Evolutionary conservation across 2,888 invertebrate species (phyloP), one percentile per base, ranked within the genome.

Genomic region (Dromius quadrimaculatus): DNA sequence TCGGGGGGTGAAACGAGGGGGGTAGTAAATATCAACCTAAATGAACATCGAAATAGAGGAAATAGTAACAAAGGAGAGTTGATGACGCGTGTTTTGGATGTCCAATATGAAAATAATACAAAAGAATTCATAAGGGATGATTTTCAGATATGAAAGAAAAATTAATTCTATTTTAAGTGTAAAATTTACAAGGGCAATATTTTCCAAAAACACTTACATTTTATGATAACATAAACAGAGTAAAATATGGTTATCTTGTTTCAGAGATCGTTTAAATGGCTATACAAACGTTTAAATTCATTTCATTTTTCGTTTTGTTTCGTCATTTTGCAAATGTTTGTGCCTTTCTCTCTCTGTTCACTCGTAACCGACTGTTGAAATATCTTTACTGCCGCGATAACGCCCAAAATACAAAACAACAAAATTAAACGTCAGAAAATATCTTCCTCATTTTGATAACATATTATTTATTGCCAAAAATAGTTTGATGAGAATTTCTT

Each of bases 381-480:
- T 65, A 34, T 65, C 65, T 65, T 65, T 50, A 65, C 47, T 11
- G 65, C 50, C 1, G 17, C 36, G 65, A 65, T 36, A 65, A 65
- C 32, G 50, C 43, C 15, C 20, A 22, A 34, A 32, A 65, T n/a
- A 45, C 34, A 65, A 45, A 64, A 64, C 65, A 65, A 65, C 50
- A 65, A 65, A 65, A 65, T 65, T 65, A 65, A 65, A 65, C 50
- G 50, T 50, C 65, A 65, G 50, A 50, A n/a, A 62, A 50, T 65
- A 65, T 34, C 50, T 47, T 50, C 34, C 36, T 62, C 62, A 43
- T 62, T 62, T 36, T 65, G 65, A 65, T 65, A 65, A 19, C 65
- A 45, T 34, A 65, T 65, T 65, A 65, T 65, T 65, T 65, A 65
- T 65, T 65, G 50, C 34, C 11, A 45, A 45, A 41, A 50, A 32